phyloP scores from a whole-genome alignment of 2,888 invertebrate species.

The Erebia epiphron region DNA sequence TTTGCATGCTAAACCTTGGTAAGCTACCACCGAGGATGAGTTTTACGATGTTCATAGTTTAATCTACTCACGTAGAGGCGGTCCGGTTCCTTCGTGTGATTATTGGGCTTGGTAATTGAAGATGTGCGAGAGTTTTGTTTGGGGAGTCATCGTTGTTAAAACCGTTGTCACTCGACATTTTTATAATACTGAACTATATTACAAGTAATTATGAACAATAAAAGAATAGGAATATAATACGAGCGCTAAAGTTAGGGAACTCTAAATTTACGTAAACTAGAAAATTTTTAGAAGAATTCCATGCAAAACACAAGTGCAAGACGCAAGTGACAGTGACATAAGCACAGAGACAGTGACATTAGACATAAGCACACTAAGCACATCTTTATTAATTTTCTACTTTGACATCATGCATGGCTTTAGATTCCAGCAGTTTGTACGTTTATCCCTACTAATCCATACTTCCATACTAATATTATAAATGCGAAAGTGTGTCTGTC shows the following conservation, averaged over 20 bases:
- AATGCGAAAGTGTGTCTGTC: no score
- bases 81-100: constrained; percentile 91
- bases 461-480: no score
- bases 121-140: constrained; percentile 71
- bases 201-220: neutral
- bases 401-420: no score
- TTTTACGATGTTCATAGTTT: neutral
- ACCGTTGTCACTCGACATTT: constrained; percentile 73
- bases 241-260: neutral
- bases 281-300: neutral
- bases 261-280: neutral
- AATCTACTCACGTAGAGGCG: constrained; percentile 89
- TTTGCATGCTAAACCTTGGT: neutral
- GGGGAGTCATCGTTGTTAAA: constrained; percentile 79
- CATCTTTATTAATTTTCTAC: no score
- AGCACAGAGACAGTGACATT: neutral
- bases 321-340: neutral
- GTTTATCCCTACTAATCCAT: no score
- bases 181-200: neutral
- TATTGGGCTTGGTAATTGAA: constrained; percentile 89
- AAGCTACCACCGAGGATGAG: neutral
- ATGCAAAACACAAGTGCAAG: neutral
- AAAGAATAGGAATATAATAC: neutral
- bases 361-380: neutral
- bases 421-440: no score